Evolutionary conservation across 2,888 invertebrate genomes (phyloP), one percentile per base, ranked within the genome.

Genomic region (Torymus auratus): DNA sequence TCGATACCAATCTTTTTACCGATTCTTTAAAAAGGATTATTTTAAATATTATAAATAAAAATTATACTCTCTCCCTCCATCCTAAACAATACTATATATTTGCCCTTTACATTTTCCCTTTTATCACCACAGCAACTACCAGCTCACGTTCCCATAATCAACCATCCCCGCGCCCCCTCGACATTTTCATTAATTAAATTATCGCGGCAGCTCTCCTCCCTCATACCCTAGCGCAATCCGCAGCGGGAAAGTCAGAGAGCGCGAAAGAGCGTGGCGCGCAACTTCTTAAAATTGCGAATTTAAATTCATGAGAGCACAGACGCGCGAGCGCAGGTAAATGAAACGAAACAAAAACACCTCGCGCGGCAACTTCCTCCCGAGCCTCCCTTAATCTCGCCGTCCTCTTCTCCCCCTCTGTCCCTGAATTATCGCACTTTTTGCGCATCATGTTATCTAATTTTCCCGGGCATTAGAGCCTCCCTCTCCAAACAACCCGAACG

Each of bases 141-240:
- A 41, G 41, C 41, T 4, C 41, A 41, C 41, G 41, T 41, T 7
- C 41, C 41, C 41, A 41, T 41, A 41, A 41, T 41, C 41, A 41
- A 41, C 41, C 41, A 41, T 41, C 41, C 41, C 41, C 41, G 5
- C 7, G 41, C 41, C 15, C 60, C 15, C 23, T 5, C 61, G 15
- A 23, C 41, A 28, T 15, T 69, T 62, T 76, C 62, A 69, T 76
- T 76, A 76, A 76, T 76, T 76, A 76, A 76, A 76, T 69, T 62
- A 76, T 76, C 50, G 69, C 41, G 41, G 41, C 41, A 41, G 41
- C 41, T 7, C 41, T 41, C 41, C 41, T 7, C 0, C 41, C 7
- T 41, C 28, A 1, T 28, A 28, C 4, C 15, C 2, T 2, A 15
- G 4, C 15, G 17, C n/a, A 58, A 58, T 3, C 2, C 58, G 15